These are phyloP conservation scores for Colinus virginianus DNA, from an alignment of 2,113 vertebrate genomes.

Conservation along the genomic window DNA sequence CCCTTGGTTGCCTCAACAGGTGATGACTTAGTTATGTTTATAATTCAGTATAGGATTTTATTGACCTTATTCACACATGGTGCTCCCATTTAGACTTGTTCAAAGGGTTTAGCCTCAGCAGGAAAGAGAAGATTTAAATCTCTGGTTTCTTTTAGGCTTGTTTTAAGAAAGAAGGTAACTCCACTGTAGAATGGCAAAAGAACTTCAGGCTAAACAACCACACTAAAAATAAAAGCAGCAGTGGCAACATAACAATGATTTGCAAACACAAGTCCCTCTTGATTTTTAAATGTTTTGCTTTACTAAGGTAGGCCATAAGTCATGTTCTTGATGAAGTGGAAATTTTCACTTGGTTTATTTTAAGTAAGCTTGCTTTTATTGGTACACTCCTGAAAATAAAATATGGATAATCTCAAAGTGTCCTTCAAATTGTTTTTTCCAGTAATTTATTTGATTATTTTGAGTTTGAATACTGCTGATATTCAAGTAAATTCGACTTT, in stretches of 20 bases:
- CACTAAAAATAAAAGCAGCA: constrained; percentile 1
- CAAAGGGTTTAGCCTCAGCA: constrained; percentile 30
- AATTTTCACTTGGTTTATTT: constrained; percentile 45
- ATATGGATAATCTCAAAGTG: not conserved
- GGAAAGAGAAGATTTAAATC: constrained; percentile 36
- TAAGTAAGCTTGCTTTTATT: not conserved
- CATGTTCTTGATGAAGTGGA: constrained; percentile 17
- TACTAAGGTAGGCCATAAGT: not conserved
- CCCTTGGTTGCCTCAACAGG: not conserved
- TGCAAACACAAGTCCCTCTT: not conserved
- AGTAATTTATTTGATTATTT: not conserved
- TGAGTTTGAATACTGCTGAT: not conserved
- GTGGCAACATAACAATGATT: not conserved
- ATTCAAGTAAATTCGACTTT: not conserved
- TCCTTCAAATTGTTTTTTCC: not conserved
- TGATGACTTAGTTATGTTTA: not conserved
- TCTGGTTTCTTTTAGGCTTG: constrained; percentile 17
- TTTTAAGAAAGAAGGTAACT: constrained; percentile 37
- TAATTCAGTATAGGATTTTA: constrained; percentile 24
- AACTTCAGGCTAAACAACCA: not conserved
- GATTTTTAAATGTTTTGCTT: constrained; percentile 45
- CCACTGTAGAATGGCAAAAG: not conserved
- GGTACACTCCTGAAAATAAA: constrained; percentile 7
- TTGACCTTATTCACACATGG: constrained; percentile 19
- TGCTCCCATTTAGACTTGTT: constrained; percentile 2